Evolutionary conservation across 1,140 invertebrate species (phyloP), one percentile per base, ranked within the genome.

Genomic region (Brachionus calyciflorus): DNA sequence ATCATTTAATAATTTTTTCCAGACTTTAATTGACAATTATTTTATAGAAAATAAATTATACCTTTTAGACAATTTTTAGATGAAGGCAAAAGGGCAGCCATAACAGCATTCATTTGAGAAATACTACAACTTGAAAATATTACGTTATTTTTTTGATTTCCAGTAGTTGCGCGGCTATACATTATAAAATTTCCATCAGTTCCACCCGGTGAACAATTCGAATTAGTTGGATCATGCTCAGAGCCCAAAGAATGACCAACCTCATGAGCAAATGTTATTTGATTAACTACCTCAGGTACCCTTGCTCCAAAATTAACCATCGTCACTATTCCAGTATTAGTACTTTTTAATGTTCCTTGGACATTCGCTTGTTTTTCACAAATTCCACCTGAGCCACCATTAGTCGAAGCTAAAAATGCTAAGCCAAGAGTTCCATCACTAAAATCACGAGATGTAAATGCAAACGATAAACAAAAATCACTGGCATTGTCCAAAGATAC

Each of bases 211-310:
- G n/a, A 41, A 24, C 33, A 55, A n/a, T 53, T n/a, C 12, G 30
- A 14, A n/a, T n/a, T 49, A 17, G 33, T 10, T n/a, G 49, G 51
- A n/a, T 55, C 49, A 5, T 57, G 49, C 10, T 21, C 93, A 78
- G 94, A 97, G 68, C 96, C 96, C 87, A 99, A 98, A 85, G 98
- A 99, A 82, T 99, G 96, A 2, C 96, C 96, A 81, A 99, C 97
- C 87, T 99, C 96, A 84, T 99, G 96, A 9, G 96, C 96, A 76
- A 99, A 87, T 7, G 96, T 99, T 12, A 99, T 85, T 82, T 98
- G 95, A 10, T 94, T 98, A 17, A 99, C 96, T 86, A 95, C 94
- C 0, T 92, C 93, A 76, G 91, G 95, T 19, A 99, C 96, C 60
- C 93, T 87, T 82, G 92, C 94, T 81, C 97, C 96, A 86, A 99